A percentile compares a stretch with the other conserved stretches of the same genome.
Evolutionary conservation across 2,888 invertebrate species (phyloP).

Genomic region (Cephus runcator): DNA sequence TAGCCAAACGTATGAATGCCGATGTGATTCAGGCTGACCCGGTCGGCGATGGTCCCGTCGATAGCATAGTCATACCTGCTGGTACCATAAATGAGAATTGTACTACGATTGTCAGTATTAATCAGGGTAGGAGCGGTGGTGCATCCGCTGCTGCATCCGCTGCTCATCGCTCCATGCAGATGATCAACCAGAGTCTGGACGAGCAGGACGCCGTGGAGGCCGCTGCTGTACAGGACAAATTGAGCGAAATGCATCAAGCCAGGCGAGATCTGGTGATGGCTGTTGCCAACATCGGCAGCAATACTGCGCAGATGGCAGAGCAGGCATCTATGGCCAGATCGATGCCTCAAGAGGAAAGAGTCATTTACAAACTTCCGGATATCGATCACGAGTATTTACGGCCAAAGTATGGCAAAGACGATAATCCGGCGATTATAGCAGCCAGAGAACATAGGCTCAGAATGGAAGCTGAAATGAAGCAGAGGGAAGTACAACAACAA

Average conservation of each 20-base stretch:
- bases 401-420: constrained; percentile 30
- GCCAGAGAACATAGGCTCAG: constrained; percentile 38
- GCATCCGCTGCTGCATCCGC: background rate
- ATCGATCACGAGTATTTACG: constrained; percentile 30
- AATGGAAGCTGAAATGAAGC: constrained; percentile 18
- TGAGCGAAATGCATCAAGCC: constrained; percentile 51
- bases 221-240: constrained; percentile 38
- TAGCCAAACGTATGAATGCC: constrained; percentile 47
- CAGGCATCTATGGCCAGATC: constrained; percentile 3
- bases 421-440: constrained; percentile 42
- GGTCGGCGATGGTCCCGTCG: constrained; percentile 42
- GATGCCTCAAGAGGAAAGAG: background rate
- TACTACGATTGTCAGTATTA: constrained; percentile 48
- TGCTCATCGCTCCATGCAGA: constrained; percentile 45
- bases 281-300: constrained; percentile 48
- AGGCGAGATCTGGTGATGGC: constrained; percentile 56
- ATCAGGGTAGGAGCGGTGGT: constrained; percentile 13
- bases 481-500: constrained; percentile 25
- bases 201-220: constrained; percentile 49
- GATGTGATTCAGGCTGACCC: constrained; percentile 49
- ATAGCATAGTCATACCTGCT: constrained; percentile 50
- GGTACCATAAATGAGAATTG: constrained; percentile 40
- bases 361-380: constrained; percentile 32
- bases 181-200: constrained; percentile 42
- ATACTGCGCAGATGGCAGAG: constrained; percentile 30